Conservation (phyloP, 2,888 invertebrate genomes). For the Phania funesta region DNA sequence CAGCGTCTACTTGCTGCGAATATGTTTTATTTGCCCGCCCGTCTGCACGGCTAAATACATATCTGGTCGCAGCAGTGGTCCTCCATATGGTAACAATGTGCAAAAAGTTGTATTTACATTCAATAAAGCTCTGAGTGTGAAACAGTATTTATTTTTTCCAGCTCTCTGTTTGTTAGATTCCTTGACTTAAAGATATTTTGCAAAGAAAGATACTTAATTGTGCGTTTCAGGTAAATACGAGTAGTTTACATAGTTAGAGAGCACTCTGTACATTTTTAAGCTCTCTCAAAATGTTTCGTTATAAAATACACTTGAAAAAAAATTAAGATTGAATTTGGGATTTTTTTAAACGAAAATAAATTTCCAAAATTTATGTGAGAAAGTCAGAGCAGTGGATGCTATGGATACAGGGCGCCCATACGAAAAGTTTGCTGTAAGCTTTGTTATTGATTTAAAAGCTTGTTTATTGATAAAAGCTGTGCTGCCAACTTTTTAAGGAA, state of each 20-base stretch:
- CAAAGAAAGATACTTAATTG: background rate
- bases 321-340: too few species aligned
- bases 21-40: constrained; percentile 11
- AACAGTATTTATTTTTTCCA: constrained; percentile 5
- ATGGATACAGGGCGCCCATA: too few species aligned
- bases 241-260: too few species aligned
- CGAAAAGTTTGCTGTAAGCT: too few species aligned
- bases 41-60: constrained; percentile 31
- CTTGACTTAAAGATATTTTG: background rate
- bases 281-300: constrained; percentile 4
- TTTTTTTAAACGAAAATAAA: too few species aligned
- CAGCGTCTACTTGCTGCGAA: constrained; percentile 37
- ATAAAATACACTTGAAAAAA: constrained; percentile 19
- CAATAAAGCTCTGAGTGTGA: constrained; percentile 34
- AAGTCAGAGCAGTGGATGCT: too few species aligned
- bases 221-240: background rate
- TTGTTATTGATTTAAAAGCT: too few species aligned
- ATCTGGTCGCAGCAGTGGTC: constrained; percentile 31
- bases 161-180: constrained; percentile 17
- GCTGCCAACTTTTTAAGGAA: too few species aligned
- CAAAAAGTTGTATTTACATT: constrained; percentile 46
- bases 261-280: too few species aligned
- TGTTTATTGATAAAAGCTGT: too few species aligned
- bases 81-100: constrained; percentile 28
- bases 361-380: too few species aligned